phyloP scores from a whole-genome alignment of 1,140 invertebrate genomes.

The Solen grandis region DNA sequence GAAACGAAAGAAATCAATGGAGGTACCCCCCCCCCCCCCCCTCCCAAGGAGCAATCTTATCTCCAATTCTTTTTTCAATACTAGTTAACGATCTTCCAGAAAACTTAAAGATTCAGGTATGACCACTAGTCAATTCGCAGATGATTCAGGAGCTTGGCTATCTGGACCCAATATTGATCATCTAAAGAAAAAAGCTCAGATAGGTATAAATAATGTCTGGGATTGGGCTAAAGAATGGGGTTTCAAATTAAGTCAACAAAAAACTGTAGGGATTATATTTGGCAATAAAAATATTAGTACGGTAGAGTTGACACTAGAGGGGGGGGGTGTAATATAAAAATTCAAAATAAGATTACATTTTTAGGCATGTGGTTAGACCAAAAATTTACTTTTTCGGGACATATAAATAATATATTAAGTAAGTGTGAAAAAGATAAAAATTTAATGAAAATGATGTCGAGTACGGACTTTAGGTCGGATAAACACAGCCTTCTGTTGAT shows the following conservation, averaged over 20 bases:
- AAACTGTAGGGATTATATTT: slow-evolving; percentile 29
- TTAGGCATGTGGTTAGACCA: not conserved
- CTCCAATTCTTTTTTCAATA: not conserved
- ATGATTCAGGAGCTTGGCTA: slow-evolving; percentile 15
- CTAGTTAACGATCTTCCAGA: slow-evolving; percentile 15
- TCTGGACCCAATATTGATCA: slow-evolving; percentile 12
- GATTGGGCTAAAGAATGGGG: slow-evolving; percentile 15
- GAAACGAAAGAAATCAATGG: no score
- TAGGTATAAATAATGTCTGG: not conserved
- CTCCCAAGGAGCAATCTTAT: not conserved
- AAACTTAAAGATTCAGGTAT: not conserved
- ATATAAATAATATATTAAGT: slow-evolving; percentile 11
- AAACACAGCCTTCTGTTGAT: no score
- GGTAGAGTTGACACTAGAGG: not conserved
- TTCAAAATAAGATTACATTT: slow-evolving; percentile 1
- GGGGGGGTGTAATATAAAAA: not conserved
- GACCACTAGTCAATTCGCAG: slow-evolving; percentile 20
- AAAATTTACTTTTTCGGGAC: slow-evolving; percentile 18
- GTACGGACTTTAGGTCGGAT: slow-evolving; percentile 18
- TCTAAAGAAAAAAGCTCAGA: not conserved
- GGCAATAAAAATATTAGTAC: slow-evolving; percentile 8
- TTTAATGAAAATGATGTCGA: not conserved
- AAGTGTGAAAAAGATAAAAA: slow-evolving; percentile 7
- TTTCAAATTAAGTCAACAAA: slow-evolving; percentile 38
- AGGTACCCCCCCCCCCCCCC: no score